Percentiles rank a stretch among this genome's conserved stretches.
Conservation (phyloP, 2,888 invertebrate genomes). For the Tricholauxania praeusta region DNA sequence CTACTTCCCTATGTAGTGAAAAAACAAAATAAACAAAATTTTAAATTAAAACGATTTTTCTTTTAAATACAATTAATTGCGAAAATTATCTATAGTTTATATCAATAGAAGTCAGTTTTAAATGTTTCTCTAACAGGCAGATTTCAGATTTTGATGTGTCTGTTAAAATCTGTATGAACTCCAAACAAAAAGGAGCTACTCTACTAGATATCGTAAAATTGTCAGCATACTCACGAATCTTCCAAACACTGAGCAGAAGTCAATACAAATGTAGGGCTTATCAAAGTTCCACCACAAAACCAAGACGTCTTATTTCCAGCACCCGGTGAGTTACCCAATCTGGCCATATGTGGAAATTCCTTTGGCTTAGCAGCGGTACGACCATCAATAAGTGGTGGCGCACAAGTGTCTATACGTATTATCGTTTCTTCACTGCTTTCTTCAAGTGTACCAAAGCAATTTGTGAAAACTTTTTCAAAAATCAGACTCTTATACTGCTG, state of each 20-base stretch:
- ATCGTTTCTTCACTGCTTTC: conserved; percentile 51
- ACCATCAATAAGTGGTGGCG: conserved; percentile 66
- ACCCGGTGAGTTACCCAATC: conserved; percentile 49
- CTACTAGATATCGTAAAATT: too few species aligned
- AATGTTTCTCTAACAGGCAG: too few species aligned
- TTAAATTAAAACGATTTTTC: too few species aligned
- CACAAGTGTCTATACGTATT: conserved; percentile 53
- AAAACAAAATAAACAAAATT: too few species aligned
- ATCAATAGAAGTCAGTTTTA: too few species aligned
- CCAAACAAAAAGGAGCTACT: too few species aligned
- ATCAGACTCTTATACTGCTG: conserved; percentile 50
- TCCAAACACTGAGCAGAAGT: conserved; percentile 72
- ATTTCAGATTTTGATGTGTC: too few species aligned
- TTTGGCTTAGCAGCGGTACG: conserved; percentile 57
- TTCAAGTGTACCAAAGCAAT: conserved; percentile 47
- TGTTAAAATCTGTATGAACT: too few species aligned
- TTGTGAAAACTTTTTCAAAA: conserved; percentile 56
- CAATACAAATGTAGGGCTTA: conserved; percentile 63
- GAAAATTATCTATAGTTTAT: too few species aligned
- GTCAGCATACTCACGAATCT: conserved; percentile 45
- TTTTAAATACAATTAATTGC: too few species aligned
- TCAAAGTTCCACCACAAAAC: conserved; percentile 60
- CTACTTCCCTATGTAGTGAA: conserved; percentile 50
- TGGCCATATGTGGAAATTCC: conserved; percentile 63
- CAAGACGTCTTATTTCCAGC: conserved; percentile 53